Evolutionary conservation across 2,113 vertebrate genomes (phyloP), one percentile per base, ranked within the genome.

Genomic region (Oxyura jamaicensis): DNA sequence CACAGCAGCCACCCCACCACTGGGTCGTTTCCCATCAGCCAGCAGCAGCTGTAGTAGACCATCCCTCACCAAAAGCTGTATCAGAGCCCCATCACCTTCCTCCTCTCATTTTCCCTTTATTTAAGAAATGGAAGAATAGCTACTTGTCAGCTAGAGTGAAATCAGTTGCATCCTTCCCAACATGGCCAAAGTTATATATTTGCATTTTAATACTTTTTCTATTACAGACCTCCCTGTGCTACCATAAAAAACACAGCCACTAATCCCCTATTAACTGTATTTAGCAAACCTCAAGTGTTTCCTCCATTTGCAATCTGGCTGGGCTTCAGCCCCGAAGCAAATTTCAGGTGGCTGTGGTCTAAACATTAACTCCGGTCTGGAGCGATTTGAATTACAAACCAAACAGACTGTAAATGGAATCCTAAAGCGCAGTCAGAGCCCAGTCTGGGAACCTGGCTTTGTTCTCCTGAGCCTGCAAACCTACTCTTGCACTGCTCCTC

Each of bases 221-320:
- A 80, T 92, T 96, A 92, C 41, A 86, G 75, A 91, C 71, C 86
- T 94, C 92, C 95, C 95, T 77, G 58, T 44, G 83, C 91, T 95
- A 90, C 73, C 77, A 82, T 96, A 96, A 96, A 97, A 97, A 97
- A 95, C 91, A 72, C 75, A 96, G 92, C 72, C 26, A 86, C 95
- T 97, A 97, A 97, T 97, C 90, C 95, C 93, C 90, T 97, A 97
- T 97, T 96, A 96, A 78, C 86, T 74, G 82, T 88, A 95, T 97
- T 97, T 95, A 97, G 96, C 86, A 98, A 97, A 97, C 82, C 90
- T 96, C 97, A 97, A 97, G 94, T 71, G 69, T 92, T 97, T 97
- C 95, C 94, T 97, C 80, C 94, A 93, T 95, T 96, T 93, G 85
- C 80, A 95, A 44, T 80, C 92, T 96, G 93, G 81, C 71, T 85